Percentiles rank a stretch among this genome's conserved stretches.
phyloP scores from a whole-genome alignment of 2,888 invertebrate genomes.

The Lepidonotus clava region DNA sequence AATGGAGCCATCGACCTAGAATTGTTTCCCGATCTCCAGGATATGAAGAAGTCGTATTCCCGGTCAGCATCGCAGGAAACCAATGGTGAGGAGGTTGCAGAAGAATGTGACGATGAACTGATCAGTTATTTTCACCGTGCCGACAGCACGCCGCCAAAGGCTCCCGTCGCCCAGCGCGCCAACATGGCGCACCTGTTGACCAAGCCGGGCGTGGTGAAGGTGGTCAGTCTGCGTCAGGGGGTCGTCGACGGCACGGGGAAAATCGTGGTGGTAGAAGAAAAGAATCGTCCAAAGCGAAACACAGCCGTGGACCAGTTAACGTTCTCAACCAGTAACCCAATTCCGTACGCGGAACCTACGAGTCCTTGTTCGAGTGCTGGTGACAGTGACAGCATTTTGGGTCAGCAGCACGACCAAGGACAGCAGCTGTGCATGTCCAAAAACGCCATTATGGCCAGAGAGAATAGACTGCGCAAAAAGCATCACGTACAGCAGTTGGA shows the following conservation, averaged over 20 bases:
- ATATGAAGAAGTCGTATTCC: not conserved
- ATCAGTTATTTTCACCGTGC: not conserved
- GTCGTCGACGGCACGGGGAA: not conserved
- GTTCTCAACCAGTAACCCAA: not conserved
- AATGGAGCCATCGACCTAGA: not conserved
- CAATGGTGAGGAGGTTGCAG: not conserved
- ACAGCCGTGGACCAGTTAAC: not conserved
- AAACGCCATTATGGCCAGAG: slow-evolving; percentile 74
- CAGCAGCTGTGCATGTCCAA: slow-evolving; percentile 62
- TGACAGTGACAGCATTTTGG: not conserved
- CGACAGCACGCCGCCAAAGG: not conserved
- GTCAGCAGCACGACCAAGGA: not conserved
- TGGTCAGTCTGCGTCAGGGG: not conserved
- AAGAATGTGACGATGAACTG: not conserved
- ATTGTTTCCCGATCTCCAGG: slow-evolving; percentile 16
- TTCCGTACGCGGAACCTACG: not conserved
- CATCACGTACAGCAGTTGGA: slow-evolving; percentile 70
- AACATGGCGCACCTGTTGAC: too few species aligned
- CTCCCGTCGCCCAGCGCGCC: not conserved
- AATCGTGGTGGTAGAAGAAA: not conserved
- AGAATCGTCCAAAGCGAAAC: not conserved
- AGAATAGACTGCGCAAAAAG: slow-evolving; percentile 76
- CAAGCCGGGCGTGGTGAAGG: not conserved
- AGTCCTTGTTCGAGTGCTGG: not conserved
- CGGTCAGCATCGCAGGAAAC: not conserved